phyloP scores from a whole-genome alignment of 2,113 vertebrate genomes.

The Erpornis zantholeuca region DNA sequence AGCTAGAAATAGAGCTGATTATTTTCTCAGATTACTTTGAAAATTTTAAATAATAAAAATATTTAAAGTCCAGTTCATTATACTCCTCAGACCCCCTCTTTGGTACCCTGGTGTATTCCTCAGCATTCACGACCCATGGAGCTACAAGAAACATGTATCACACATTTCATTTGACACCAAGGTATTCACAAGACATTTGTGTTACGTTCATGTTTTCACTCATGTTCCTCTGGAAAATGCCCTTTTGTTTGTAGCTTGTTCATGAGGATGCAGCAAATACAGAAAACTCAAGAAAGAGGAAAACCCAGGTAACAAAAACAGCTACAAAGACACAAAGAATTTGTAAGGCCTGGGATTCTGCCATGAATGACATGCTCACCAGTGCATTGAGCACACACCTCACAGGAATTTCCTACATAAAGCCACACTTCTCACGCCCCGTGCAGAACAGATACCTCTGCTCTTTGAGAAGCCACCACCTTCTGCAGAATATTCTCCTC shows the following conservation, averaged over 20 bases:
- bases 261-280: background rate
- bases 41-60: background rate
- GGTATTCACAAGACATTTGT: background rate
- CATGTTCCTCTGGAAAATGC: background rate
- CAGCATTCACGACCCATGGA: background rate
- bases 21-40: background rate
- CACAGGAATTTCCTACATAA: background rate
- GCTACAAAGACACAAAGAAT: background rate
- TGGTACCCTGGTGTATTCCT: background rate
- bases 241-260: background rate
- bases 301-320: background rate
- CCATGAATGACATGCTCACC: background rate
- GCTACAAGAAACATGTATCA: background rate
- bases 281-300: background rate
- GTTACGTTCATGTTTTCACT: background rate
- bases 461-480: background rate
- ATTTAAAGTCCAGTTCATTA: background rate
- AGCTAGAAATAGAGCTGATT: background rate
- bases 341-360: background rate
- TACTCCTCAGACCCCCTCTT: background rate
- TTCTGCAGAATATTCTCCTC: background rate
- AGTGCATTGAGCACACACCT: background rate
- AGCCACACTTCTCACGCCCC: fast-evolving
- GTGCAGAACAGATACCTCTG: background rate
- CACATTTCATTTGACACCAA: background rate